These are phyloP conservation scores for Camponotus fellah DNA, from an alignment of 2,888 invertebrate species.

Conservation along the genomic window DNA sequence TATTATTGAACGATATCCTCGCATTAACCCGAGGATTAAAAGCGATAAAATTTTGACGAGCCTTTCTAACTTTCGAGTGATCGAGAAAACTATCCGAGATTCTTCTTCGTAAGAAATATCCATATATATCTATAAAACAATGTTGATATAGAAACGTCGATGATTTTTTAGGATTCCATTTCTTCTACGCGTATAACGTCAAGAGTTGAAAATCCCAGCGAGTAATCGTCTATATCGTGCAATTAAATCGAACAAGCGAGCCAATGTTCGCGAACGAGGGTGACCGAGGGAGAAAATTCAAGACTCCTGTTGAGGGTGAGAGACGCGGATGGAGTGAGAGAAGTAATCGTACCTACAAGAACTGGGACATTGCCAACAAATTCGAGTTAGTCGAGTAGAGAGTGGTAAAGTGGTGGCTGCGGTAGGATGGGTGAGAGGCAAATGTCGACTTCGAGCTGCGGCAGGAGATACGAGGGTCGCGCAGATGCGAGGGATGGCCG, in stretches of 20 bases:
- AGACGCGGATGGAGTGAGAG: constrained; percentile 75
- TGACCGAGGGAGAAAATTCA: constrained; percentile 45
- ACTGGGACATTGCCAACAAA: constrained; percentile 84
- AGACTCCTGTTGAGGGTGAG: constrained; percentile 31
- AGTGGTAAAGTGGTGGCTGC: constrained; percentile 81
- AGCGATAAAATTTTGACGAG: constrained; percentile 7
- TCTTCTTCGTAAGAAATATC: not conserved
- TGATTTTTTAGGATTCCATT: not conserved
- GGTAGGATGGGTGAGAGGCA: constrained; percentile 70
- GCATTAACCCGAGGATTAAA: constrained; percentile 26
- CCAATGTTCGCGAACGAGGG: constrained; percentile 43
- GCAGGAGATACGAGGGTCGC: constrained; percentile 59
- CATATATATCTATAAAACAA: not conserved
- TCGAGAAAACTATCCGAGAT: constrained; percentile 6
- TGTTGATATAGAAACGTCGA: not conserved
- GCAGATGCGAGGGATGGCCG: constrained; percentile 50
- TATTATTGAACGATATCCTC: constrained; percentile 37
- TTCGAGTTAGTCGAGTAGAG: constrained; percentile 80
- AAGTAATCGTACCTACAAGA: constrained; percentile 74
- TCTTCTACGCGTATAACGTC: not conserved
- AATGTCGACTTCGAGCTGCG: constrained; percentile 72
- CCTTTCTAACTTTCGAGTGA: not conserved
- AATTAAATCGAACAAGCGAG: constrained; percentile 49
- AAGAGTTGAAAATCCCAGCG: constrained; percentile 8
- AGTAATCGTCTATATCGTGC: constrained; percentile 28